Evolutionary conservation across 2,888 invertebrate genomes (phyloP).

Genomic region (Euzophera pinguis): DNA sequence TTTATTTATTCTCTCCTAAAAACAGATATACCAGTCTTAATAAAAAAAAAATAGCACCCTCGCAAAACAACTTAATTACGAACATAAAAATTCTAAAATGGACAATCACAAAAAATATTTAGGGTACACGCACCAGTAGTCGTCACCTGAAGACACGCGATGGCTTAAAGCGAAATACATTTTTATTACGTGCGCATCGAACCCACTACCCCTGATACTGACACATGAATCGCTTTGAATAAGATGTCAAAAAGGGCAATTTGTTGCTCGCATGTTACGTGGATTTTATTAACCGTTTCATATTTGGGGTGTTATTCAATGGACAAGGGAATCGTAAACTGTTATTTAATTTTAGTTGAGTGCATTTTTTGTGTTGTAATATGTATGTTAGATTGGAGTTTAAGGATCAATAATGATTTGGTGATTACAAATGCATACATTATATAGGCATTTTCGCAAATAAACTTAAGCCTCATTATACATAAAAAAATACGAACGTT

Average conservation of each 20-base stretch:
- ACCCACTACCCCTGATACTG: constrained; percentile 44
- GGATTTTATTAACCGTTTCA: constrained; percentile 72
- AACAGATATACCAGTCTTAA: too few species aligned
- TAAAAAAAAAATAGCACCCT: too few species aligned
- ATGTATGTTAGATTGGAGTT: too few species aligned
- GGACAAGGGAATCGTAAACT: constrained; percentile 44
- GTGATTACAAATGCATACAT: too few species aligned
- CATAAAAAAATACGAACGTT: too few species aligned
- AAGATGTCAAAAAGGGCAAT: constrained; percentile 76
- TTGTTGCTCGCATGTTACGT: constrained; percentile 48
- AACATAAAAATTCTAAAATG: constrained; percentile 12
- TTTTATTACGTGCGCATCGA: constrained; percentile 42
- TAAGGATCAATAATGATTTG: too few species aligned
- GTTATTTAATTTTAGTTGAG: constrained; percentile 27
- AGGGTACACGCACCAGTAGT: constrained; percentile 30
- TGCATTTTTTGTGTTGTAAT: constrained; percentile 9
- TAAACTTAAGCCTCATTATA: too few species aligned
- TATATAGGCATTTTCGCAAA: too few species aligned
- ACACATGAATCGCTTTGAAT: constrained; percentile 60
- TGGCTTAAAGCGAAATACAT: constrained; percentile 43
- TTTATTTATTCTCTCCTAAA: too few species aligned
- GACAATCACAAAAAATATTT: constrained; percentile 14
- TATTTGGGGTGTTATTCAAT: constrained; percentile 55
- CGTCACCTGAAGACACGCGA: constrained; percentile 62
- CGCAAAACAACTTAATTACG: background rate